These are phyloP conservation scores for Trichogramma evanescens DNA, from an alignment of 2,888 invertebrate genomes.

Conservation along the genomic window DNA sequence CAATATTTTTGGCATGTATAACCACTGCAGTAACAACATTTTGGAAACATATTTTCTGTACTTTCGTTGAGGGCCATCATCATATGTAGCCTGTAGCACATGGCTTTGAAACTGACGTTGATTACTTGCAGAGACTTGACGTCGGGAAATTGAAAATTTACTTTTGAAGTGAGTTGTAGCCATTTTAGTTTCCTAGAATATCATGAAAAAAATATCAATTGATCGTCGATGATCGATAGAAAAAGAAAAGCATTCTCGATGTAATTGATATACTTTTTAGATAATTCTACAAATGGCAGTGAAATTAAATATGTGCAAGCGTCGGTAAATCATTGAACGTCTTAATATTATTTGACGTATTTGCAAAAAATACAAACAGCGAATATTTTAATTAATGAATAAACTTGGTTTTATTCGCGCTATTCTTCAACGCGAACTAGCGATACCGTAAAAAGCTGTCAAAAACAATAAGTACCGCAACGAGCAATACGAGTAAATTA, in stretches of 20 bases:
- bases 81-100: slow-evolving; percentile 44
- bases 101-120: slow-evolving; percentile 43
- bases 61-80: slow-evolving; percentile 40
- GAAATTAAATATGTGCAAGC: too few relatives aligned
- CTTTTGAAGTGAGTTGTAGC: slow-evolving; percentile 42
- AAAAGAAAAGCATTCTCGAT: not conserved
- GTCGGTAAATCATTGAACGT: too few relatives aligned
- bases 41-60: slow-evolving; percentile 35
- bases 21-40: slow-evolving; percentile 43
- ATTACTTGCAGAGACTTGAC: slow-evolving; percentile 42
- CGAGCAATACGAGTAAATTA: too few relatives aligned
- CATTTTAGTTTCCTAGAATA: slow-evolving; percentile 45
- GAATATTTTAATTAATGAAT: too few relatives aligned
- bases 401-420: too few relatives aligned
- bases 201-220: slow-evolving; percentile 10
- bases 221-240: not conserved
- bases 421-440: too few relatives aligned
- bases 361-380: too few relatives aligned
- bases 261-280: not conserved
- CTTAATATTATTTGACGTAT: too few relatives aligned
- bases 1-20: slow-evolving; percentile 45
- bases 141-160: slow-evolving; percentile 43
- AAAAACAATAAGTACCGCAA: too few relatives aligned
- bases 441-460: too few relatives aligned
- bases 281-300: too few relatives aligned